A percentile compares a stretch with the other conserved stretches of the same genome.
Evolutionary conservation across 2,113 vertebrate genomes (phyloP).

Genomic region (Drymodes brunneopygia): DNA sequence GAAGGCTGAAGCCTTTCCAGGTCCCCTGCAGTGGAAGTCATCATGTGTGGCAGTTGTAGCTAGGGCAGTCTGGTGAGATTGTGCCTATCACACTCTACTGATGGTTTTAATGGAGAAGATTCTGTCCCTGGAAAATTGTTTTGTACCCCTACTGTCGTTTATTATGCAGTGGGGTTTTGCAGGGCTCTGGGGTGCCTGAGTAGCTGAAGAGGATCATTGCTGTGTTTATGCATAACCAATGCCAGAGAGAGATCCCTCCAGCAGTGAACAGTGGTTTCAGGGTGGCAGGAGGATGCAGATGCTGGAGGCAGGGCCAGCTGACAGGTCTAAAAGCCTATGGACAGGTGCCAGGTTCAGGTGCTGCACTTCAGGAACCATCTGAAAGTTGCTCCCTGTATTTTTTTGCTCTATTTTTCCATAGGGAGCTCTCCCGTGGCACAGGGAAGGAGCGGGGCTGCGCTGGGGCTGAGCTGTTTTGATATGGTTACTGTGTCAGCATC

Average conservation of each 20-base stretch:
- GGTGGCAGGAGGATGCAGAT: neutral
- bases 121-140: neutral
- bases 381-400: neutral
- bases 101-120: neutral
- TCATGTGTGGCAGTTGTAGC: neutral
- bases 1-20: neutral
- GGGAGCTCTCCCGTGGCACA: neutral
- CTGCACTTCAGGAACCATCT: neutral
- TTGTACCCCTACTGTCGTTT: neutral
- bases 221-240: neutral
- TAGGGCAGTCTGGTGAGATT: neutral
- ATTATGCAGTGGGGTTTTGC: neutral
- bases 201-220: neutral
- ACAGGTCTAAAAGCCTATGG: neutral
- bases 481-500: neutral
- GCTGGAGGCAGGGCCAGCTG: neutral
- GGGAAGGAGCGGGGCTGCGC: fast-evolving
- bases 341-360: neutral
- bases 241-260: neutral
- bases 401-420: neutral
- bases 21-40: neutral
- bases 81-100: neutral
- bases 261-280: neutral
- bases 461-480: neutral
- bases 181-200: neutral